Evolutionary conservation across 2,888 invertebrate species (phyloP), one percentile per base, ranked within the genome.

Genomic region (Drosophila niveifrons): DNA sequence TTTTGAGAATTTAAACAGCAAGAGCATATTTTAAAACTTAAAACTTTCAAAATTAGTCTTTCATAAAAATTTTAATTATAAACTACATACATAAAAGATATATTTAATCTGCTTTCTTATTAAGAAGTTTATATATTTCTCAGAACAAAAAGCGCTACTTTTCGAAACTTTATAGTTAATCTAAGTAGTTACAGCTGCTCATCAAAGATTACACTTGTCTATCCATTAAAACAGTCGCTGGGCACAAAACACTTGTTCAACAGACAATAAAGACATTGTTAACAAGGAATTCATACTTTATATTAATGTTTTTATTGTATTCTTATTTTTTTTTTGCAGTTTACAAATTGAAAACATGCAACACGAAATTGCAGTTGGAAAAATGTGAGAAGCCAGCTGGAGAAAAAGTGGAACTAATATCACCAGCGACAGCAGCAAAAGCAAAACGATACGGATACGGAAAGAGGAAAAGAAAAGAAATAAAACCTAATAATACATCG

Each of bases 331-430:
- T 36, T 52, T 76, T 76, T 80, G 13, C 81, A 88, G 89, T 34
- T 61, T 50, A 62, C 69, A 69, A 88, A 82, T 88, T 80, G 62
- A 82, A 66, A 69, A 43, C 65, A 65, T 62, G 75, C 75, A 41
- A 59, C 75, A 48, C 55, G 31, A 62, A 85, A 88, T 71, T 80
- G 72, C 61, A 62, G 55, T 66, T 64, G 36, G 28, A 61, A 72
- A 70, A 53, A 53, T 71, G 73, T 72, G 46, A 71, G 53, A 62
- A 23, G 0, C 29, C 9, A 36, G 23, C 8, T 43, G 36, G 9
- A 31, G 23, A 9, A 48, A 23, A 23, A 48, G 17, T 36, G 23
- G 11, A 67, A 53, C 36, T 39, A 53, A 65, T 23, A 68, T 44
- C n/a, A 36, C 3, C 31, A 68, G 47, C 13, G 50, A 46, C 34